A percentile compares a stretch with the other conserved stretches of the same genome.
Conservation (phyloP, 2,888 invertebrate genomes). For the Ceriagrion tenellum region DNA sequence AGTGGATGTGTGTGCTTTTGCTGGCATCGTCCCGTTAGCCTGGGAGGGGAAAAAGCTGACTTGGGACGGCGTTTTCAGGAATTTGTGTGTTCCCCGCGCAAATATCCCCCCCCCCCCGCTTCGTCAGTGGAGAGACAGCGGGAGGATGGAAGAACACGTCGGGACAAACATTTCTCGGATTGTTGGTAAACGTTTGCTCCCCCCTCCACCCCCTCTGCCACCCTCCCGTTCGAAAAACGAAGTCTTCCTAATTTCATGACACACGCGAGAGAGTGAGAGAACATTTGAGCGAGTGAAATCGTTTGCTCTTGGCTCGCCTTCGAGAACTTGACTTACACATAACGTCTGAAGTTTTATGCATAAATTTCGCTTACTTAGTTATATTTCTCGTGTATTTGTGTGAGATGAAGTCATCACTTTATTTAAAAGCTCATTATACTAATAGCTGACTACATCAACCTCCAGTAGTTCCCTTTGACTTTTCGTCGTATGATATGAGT, state of each 20-base stretch:
- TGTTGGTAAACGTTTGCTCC: neutral
- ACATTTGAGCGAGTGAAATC: neutral
- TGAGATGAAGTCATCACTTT: neutral
- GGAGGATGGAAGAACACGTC: neutral
- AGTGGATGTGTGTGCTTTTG: neutral
- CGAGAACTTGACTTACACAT: neutral
- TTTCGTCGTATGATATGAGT: too few relatives aligned
- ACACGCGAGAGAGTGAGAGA: neutral
- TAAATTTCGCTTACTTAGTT: neutral
- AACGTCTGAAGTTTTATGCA: neutral
- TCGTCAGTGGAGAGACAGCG: neutral
- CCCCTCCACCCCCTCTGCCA: too few relatives aligned
- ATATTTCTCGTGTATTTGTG: too few relatives aligned
- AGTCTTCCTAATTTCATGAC: neutral
- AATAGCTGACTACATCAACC: neutral
- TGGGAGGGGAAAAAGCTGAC: constrained; percentile 9
- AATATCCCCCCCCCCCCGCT: neutral
- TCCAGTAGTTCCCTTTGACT: too few relatives aligned
- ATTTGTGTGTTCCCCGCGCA: constrained; percentile 7
- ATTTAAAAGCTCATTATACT: neutral
- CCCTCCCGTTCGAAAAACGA: neutral
- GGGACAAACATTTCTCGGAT: constrained; percentile 31
- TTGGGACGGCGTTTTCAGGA: constrained; percentile 5
- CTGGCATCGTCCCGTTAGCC: neutral
- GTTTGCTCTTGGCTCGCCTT: neutral